These are phyloP conservation scores for Clarias magur DNA, from an alignment of 2,113 vertebrate genomes.

Conservation along the genomic window DNA sequence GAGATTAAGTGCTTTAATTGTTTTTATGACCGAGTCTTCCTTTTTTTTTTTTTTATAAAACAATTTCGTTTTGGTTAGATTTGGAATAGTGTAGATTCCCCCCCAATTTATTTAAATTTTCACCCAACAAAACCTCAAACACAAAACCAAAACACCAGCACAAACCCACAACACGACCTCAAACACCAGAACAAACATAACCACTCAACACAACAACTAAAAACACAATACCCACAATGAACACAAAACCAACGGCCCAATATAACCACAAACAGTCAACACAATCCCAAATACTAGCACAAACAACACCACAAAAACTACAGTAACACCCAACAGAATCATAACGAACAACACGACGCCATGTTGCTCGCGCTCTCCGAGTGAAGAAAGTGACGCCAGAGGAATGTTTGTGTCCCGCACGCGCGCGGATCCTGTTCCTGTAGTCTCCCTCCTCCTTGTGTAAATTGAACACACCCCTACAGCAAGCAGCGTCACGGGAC, in stretches of 20 bases:
- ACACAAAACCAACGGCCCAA: not conserved
- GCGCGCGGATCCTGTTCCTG: slow-evolving; percentile 68
- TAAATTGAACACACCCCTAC: slow-evolving; percentile 67
- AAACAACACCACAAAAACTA: too few relatives aligned
- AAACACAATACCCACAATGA: too few relatives aligned
- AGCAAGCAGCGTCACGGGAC: slow-evolving; percentile 71
- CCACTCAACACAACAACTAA: too few relatives aligned
- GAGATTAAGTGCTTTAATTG: not conserved
- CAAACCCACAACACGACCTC: not conserved
- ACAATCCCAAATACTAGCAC: not conserved
- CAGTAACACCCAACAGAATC: too few relatives aligned
- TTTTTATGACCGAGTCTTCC: too few relatives aligned
- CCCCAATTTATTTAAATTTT: not conserved
- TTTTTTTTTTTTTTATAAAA: not conserved
- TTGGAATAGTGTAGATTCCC: too few relatives aligned
- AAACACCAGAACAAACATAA: not conserved
- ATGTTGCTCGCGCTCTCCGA: not conserved
- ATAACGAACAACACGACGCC: not conserved
- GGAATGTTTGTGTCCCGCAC: not conserved
- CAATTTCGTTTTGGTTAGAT: not conserved
- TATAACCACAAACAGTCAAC: not conserved
- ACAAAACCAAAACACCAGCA: not conserved
- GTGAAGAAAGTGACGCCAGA: not conserved
- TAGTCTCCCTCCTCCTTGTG: slow-evolving; percentile 62
- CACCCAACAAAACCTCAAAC: too few relatives aligned